These are phyloP conservation scores for Patella pellucida DNA, from an alignment of 2,888 invertebrate genomes.

Conservation along the genomic window DNA sequence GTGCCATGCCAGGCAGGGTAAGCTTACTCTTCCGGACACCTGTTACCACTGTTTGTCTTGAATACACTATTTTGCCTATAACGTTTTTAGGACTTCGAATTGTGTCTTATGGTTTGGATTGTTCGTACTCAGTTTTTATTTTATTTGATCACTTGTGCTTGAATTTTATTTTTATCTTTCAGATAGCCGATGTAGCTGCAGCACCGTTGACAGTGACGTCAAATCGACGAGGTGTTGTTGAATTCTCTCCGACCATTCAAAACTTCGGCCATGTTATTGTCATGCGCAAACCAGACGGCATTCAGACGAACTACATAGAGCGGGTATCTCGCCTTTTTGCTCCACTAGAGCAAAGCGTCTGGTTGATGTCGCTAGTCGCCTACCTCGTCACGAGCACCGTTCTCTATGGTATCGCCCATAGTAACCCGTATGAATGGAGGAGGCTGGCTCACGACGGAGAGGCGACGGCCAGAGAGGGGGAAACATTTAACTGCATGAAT, in stretches of 20 bases:
- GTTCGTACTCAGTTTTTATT: constrained; percentile 12
- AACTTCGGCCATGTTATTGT: constrained; percentile 49
- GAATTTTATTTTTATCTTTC: not conserved
- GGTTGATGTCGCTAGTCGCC: constrained; percentile 53
- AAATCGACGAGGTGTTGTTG: constrained; percentile 36
- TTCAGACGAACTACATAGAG: constrained; percentile 40
- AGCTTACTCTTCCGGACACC: no score
- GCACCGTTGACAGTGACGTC: constrained; percentile 52
- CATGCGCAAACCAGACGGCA: constrained; percentile 40
- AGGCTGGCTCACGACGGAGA: constrained; percentile 53
- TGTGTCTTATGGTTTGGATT: no score
- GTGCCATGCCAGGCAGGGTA: no score
- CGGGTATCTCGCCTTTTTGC: constrained; percentile 44
- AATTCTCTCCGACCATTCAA: constrained; percentile 55
- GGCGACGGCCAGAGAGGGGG: constrained; percentile 55
- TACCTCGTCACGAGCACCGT: constrained; percentile 53
- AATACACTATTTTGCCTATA: no score
- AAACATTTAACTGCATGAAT: constrained; percentile 62
- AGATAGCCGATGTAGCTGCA: constrained; percentile 53
- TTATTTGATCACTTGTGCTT: not conserved
- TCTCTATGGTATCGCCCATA: constrained; percentile 55
- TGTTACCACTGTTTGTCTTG: no score
- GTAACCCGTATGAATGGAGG: constrained; percentile 62
- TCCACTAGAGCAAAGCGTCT: constrained; percentile 54
- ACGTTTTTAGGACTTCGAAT: no score